Evolutionary conservation across 2,797 vertebrate genomes (phyloP), one percentile per base, ranked within the genome.

Genomic region (Allobates femoralis): DNA sequence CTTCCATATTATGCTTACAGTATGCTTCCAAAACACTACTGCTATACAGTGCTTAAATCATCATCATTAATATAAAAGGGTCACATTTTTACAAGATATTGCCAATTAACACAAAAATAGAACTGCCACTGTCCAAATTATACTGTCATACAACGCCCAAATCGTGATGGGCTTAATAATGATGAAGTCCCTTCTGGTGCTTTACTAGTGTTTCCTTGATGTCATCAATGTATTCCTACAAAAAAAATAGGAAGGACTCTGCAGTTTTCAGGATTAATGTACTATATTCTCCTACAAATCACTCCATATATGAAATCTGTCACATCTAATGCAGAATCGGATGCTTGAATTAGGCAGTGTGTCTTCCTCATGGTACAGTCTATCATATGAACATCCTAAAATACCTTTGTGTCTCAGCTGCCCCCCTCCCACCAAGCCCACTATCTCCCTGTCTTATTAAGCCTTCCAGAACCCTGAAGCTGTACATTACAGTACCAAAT

Each of bases 391-490:
- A 62, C 19, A 60, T 62, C 55, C 55, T 23, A 74, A 73, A 83
- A 83, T 56, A 46, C 34, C 77, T 74, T 41, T 51, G 69, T 83
- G 32, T n/a, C 55, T 67, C 23, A 41, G 67, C 67, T n/a, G n/a
- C n/a, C n/a, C n/a, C n/a, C 32, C 81, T 16, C 67, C 56, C 67
- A 14, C 67, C 50, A 58, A 74, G 64, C n/a, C 67, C 26, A 56
- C 81, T 51, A 66, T 56, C 34, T 66, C n/a, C 60, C n/a, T 66
- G 58, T 51, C 41, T 75, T 58, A 83, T 83, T 58, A 75, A 83
- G 81, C 15, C 67, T 75, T 56, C 4, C 41, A 74, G 75, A 90
- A 77, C 73, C 73, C 83, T 19, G 73, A 46, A 84, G 83, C 56
- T 32, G 73, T 53, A 62, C 71, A 77, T 77, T 76, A 84, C 73